These are phyloP conservation scores for Nomada fabriciana DNA, from an alignment of 2,888 invertebrate genomes.

Conservation along the genomic window DNA sequence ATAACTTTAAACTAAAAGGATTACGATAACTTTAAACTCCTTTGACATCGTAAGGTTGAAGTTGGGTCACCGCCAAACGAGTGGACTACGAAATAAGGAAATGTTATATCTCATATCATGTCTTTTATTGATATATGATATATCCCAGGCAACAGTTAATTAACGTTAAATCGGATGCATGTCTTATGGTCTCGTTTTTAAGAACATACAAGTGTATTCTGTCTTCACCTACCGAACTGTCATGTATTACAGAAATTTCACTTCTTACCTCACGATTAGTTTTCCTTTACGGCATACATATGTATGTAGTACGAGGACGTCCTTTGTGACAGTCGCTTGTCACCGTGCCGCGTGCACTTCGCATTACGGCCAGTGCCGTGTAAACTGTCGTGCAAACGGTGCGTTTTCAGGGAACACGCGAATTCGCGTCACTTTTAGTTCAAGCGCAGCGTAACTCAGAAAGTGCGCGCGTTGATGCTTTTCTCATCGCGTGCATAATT, in stretches of 20 bases:
- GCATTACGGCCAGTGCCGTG: constrained; percentile 57
- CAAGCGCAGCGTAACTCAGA: constrained; percentile 4
- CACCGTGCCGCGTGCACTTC: constrained; percentile 59
- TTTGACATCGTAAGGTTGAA: no score
- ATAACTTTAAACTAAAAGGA: no score
- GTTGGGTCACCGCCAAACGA: no score
- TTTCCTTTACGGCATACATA: constrained; percentile 68
- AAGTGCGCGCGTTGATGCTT: not conserved
- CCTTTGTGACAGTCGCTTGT: constrained; percentile 74
- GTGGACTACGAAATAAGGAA: no score
- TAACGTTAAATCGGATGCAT: no score
- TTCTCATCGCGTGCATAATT: constrained; percentile 5
- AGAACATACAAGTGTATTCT: no score
- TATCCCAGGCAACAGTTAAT: no score
- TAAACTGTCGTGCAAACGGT: constrained; percentile 26
- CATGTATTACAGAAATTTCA: constrained; percentile 18
- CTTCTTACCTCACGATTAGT: constrained; percentile 24
- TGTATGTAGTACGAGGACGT: constrained; percentile 79
- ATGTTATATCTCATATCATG: no score
- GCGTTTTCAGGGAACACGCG: constrained; percentile 31
- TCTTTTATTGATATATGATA: no score
- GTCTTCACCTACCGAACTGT: constrained; percentile 1
- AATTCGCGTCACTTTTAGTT: constrained; percentile 53
- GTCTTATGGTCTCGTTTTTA: no score
- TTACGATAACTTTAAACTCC: no score